Percentiles rank a stretch among this genome's conserved stretches.
phyloP scores from a whole-genome alignment of 2,113 vertebrate species.

The Python bivittatus region DNA sequence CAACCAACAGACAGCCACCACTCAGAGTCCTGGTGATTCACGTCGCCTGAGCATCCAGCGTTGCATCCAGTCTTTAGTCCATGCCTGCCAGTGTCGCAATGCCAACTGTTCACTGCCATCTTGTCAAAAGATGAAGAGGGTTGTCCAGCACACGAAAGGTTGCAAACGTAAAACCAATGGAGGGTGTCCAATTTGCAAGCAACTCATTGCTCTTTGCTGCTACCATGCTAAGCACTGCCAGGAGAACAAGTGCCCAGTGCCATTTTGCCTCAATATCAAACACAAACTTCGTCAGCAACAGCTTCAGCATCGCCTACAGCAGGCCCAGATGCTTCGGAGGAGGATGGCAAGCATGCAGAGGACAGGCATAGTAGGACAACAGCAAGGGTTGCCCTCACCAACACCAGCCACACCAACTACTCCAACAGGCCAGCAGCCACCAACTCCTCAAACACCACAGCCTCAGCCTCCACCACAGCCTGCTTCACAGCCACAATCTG shows the following conservation, averaged over 20 bases:
- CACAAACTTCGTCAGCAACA: slow-evolving; percentile 97
- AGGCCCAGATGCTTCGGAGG: slow-evolving; percentile 94
- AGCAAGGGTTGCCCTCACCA: slow-evolving; percentile 88
- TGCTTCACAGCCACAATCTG: slow-evolving; percentile 73
- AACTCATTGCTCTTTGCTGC: slow-evolving; percentile 97
- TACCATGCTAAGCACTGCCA: slow-evolving; percentile 99
- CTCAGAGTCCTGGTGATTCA: slow-evolving; percentile 93
- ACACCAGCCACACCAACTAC: slow-evolving; percentile 88
- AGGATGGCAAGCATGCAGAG: slow-evolving; percentile 97
- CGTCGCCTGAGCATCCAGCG: slow-evolving; percentile 96
- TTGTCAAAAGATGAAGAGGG: slow-evolving; percentile 98
- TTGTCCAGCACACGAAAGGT: slow-evolving; percentile 95
- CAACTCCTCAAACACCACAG: slow-evolving; percentile 89
- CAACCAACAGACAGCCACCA: slow-evolving; percentile 86
- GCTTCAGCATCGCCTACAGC: slow-evolving; percentile 94
- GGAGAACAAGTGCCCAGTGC: slow-evolving; percentile 98
- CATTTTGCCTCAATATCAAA: slow-evolving; percentile 98
- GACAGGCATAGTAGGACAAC: slow-evolving; percentile 80
- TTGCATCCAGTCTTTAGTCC: slow-evolving; percentile 97
- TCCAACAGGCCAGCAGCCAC: slow-evolving; percentile 87
- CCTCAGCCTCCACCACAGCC: slow-evolving; percentile 77
- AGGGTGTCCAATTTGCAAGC: slow-evolving; percentile 97
- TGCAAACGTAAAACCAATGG: slow-evolving; percentile 98
- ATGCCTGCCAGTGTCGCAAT: slow-evolving; percentile 96
- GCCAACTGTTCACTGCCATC: slow-evolving; percentile 96